phyloP scores from a whole-genome alignment of 2,113 vertebrate genomes.

The Percopsis transmontana region DNA sequence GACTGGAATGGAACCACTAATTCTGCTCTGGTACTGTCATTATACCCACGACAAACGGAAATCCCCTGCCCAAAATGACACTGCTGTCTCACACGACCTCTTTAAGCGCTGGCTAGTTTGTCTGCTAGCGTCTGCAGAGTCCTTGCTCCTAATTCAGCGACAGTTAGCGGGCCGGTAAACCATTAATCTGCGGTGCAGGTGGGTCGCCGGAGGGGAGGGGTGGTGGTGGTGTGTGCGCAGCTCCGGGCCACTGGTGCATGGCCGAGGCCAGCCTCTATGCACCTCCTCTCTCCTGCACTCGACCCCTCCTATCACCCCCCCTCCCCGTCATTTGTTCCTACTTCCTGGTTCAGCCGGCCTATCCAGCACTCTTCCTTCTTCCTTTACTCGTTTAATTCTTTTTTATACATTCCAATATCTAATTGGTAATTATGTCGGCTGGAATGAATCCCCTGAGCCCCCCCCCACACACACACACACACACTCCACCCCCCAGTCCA shows the following conservation, averaged over 20 bases:
- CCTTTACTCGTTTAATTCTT: slow-evolving; percentile 38
- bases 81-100: slow-evolving; percentile 5
- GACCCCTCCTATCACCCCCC: slow-evolving; percentile 32
- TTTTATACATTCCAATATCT: slow-evolving; percentile 82
- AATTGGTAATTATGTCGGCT: slow-evolving; percentile 83
- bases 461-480: slow-evolving; percentile 32
- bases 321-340: slow-evolving; percentile 33
- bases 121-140: slow-evolving; percentile 47
- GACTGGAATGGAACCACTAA: not conserved
- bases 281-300: slow-evolving; percentile 32
- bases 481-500: slow-evolving; percentile 38
- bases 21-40: not conserved
- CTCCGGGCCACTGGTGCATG: slow-evolving; percentile 74
- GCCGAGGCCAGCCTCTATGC: slow-evolving; percentile 57
- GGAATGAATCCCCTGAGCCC: slow-evolving; percentile 75
- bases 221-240: slow-evolving; percentile 36
- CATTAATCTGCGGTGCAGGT: slow-evolving; percentile 81
- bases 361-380: slow-evolving; percentile 27
- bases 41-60: no score
- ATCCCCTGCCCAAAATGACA: not conserved
- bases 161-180: slow-evolving; percentile 79
- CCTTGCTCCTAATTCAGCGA: slow-evolving; percentile 77
- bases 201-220: slow-evolving; percentile 66
- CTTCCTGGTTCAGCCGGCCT: slow-evolving; percentile 55
- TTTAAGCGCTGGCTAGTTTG: slow-evolving; percentile 32